These are phyloP conservation scores for Babyrousa celebensis DNA, from an alignment of 2,797 vertebrate species.

Conservation along the genomic window DNA sequence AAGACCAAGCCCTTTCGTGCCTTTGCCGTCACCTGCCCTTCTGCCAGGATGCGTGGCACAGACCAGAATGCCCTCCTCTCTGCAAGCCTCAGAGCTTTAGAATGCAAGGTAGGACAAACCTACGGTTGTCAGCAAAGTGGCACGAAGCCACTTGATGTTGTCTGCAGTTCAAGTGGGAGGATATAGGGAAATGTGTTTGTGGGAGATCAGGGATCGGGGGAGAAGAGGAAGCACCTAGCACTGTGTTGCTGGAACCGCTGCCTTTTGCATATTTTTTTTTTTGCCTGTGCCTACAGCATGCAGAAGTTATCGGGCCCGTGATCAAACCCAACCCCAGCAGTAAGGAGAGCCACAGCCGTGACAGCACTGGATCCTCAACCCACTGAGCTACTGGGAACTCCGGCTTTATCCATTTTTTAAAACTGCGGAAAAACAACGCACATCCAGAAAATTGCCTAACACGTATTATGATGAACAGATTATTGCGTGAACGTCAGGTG, in stretches of 20 bases:
- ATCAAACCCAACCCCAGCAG: too few species aligned
- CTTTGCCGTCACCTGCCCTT: fast-evolving
- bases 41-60: neutral
- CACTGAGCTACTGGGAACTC: too few species aligned
- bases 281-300: too few species aligned
- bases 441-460: neutral
- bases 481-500: too few species aligned
- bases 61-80: neutral
- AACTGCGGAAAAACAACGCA: neutral
- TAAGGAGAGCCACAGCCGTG: too few species aligned
- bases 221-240: neutral
- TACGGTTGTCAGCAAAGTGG: neutral
- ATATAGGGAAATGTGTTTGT: fast-evolving
- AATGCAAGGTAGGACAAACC: neutral
- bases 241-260: neutral
- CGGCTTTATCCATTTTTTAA: neutral
- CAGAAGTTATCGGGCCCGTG: too few species aligned
- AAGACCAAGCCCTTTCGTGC: neutral
- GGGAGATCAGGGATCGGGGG: neutral
- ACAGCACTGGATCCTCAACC: too few species aligned
- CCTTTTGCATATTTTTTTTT: too few species aligned
- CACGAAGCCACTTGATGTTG: neutral
- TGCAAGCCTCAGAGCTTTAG: neutral
- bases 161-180: fast-evolving
- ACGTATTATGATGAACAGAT: neutral